Evolutionary conservation across 2,888 invertebrate species (phyloP), one percentile per base, ranked within the genome.

Genomic region (Phyto melanocephala): DNA sequence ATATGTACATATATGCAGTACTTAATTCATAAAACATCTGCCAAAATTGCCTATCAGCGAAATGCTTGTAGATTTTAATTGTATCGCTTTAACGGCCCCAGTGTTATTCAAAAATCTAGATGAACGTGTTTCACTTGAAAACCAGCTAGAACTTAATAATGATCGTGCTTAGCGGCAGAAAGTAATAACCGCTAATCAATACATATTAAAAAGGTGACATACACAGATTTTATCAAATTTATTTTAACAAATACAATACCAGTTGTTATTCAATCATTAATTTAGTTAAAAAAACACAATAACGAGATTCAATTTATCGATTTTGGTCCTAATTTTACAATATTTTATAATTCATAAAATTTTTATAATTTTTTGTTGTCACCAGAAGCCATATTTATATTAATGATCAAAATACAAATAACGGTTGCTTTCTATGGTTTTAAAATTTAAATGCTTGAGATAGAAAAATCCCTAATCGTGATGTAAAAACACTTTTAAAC

Each of bases 121-220:
- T 62, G 22, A 70, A 70, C 77, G 35, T 62, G 77, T 77, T 77
- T 60, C 15, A 47, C 15, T 52, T 50, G 6, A 45, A 68, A 65
- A 74, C 54, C 54, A 58, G 65, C 52, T 24, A 50, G 33, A 77
- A 70, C 52, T 52, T 77, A 40, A 62, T 54, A 22, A 62, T 68
- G 52, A 68, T 24, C 22, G 1, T 17, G 15, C n/a, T n/a, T n/a
- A n/a, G 24, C 13, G 11, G n/a, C 11, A 11, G 15, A 24, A 17
- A 0, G 2, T n/a, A 1, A 35, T 6, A 17, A 65, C 22, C 17
- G 45, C 45, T 33, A 62, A 35, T 77, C 40, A 22, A 47, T 45
- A 15, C 35, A 58, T 60, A 42, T 37, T 50, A 17, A 24, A 45
- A 62, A 52, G 47, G 28, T 52, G 17, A 20, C 45, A 67, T 67